A percentile compares a stretch with the other conserved stretches of the same genome.
These are phyloP conservation scores for Argopecten irradians DNA, from an alignment of 1,140 invertebrate genomes.

Conservation along the genomic window DNA sequence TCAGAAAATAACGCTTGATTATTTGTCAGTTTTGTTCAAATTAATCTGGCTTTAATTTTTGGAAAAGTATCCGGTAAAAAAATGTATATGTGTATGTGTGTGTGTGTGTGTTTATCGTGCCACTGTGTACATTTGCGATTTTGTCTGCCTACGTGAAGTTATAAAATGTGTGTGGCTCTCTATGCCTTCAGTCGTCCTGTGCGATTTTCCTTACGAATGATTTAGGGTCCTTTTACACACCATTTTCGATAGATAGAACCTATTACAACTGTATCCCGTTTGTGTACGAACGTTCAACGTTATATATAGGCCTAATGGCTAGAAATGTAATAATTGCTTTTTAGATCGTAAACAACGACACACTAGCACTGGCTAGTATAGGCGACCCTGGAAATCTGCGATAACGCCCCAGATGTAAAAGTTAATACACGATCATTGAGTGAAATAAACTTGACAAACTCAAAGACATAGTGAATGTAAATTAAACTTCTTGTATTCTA, in stretches of 20 bases:
- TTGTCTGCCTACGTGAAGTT: not conserved
- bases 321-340: slow-evolving; percentile 23
- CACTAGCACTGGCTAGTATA: not conserved
- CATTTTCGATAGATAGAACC: slow-evolving; percentile 21
- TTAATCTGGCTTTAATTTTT: too few relatives aligned
- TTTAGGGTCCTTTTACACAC: slow-evolving; percentile 15
- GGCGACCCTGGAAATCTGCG: not conserved
- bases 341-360: not conserved
- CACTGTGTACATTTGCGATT: not conserved
- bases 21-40: too few relatives aligned
- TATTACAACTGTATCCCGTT: slow-evolving; percentile 6
- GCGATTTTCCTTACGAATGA: slow-evolving; percentile 17
- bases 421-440: not conserved
- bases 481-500: not conserved
- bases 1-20: too few relatives aligned
- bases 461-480: not conserved
- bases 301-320: not conserved
- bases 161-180: not conserved
- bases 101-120: not conserved
- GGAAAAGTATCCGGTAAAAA: too few relatives aligned
- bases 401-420: not conserved
- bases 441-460: too few relatives aligned
- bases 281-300: slow-evolving; percentile 5
- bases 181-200: not conserved
- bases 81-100: too few relatives aligned